phyloP scores from a whole-genome alignment of 2,888 invertebrate species.

The Lymantria dispar region DNA sequence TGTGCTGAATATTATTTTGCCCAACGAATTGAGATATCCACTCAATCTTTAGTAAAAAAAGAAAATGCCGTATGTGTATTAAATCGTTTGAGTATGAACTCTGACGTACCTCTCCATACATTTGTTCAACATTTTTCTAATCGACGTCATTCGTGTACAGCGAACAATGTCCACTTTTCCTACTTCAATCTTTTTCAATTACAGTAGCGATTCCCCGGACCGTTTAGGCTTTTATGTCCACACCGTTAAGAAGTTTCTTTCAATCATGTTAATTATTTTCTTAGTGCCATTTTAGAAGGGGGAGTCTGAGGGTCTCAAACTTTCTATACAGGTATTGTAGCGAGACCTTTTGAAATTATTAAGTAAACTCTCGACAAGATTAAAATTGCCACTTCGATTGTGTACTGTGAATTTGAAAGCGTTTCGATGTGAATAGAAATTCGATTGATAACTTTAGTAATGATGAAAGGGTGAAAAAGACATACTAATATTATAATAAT shows the following conservation, averaged over 20 bases:
- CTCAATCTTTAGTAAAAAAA: no score
- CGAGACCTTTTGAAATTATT: constrained; percentile 37
- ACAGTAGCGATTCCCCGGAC: constrained; percentile 39
- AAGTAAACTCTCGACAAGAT: constrained; percentile 34
- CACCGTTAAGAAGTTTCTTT: constrained; percentile 49
- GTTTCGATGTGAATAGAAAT: background rate
- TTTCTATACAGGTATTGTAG: constrained; percentile 44
- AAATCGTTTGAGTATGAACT: no score
- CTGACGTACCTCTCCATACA: background rate
- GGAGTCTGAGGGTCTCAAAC: constrained; percentile 29
- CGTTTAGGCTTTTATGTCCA: constrained; percentile 49
- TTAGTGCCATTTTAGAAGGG: constrained; percentile 35
- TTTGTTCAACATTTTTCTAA: background rate
- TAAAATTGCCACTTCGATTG: constrained; percentile 34
- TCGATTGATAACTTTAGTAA: background rate
- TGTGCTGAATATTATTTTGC: no score
- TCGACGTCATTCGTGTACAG: constrained; percentile 1
- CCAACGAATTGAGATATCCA: no score
- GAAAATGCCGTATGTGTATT: no score
- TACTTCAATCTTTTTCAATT: constrained; percentile 44
- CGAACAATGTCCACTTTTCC: constrained; percentile 33
- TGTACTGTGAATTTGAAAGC: constrained; percentile 3
- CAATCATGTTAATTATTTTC: constrained; percentile 64
- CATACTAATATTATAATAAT: no score
- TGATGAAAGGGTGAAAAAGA: no score